phyloP scores from a whole-genome alignment of 2,797 vertebrate genomes.

The Chlorospingus semifuscus region DNA sequence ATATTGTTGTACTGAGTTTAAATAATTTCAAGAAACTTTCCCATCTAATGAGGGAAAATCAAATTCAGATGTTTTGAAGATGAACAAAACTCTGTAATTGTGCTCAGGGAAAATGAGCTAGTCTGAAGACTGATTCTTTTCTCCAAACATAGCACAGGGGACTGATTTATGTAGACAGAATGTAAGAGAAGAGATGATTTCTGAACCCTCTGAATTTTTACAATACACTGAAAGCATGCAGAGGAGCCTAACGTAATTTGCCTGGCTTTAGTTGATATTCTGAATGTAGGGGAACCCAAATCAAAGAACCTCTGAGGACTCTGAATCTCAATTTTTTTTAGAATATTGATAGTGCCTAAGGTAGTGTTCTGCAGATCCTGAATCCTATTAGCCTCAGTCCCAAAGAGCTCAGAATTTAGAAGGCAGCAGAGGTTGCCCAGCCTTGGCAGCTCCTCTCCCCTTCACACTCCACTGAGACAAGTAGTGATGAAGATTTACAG shows the following conservation, averaged over 20 bases:
- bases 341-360: neutral
- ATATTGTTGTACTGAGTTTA: conserved; percentile 18
- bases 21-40: conserved; percentile 40
- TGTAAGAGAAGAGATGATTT: neutral
- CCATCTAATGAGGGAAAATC: conserved; percentile 55
- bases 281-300: neutral
- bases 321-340: neutral
- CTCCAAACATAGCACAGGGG: neutral
- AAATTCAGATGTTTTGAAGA: conserved; percentile 50
- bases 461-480: neutral
- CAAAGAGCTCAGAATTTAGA: neutral
- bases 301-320: neutral
- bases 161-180: neutral
- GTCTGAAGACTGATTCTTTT: neutral
- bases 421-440: neutral
- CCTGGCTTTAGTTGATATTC: neutral
- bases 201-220: neutral
- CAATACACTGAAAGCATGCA: neutral
- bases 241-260: neutral
- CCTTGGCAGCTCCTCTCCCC: neutral
- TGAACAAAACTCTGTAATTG: neutral
- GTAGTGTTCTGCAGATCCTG: neutral
- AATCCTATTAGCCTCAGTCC: neutral
- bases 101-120: conserved; percentile 12
- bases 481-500: neutral